phyloP scores from a whole-genome alignment of 2,113 vertebrate species.

The Etheostoma cragini region DNA sequence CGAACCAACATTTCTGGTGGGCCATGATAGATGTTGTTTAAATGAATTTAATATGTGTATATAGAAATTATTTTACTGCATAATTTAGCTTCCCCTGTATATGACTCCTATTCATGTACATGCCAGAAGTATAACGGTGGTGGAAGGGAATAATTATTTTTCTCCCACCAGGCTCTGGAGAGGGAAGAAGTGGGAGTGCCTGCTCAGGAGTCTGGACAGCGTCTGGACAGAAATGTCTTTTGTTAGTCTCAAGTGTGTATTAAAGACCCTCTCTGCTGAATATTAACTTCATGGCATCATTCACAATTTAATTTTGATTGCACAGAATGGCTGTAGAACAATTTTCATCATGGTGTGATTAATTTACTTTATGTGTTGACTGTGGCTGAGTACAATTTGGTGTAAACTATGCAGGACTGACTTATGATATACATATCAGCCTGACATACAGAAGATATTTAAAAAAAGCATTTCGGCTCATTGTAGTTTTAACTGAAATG shows the following conservation, averaged over 20 bases:
- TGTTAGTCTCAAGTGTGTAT: constrained; percentile 53
- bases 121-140: background rate
- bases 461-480: background rate
- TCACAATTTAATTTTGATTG: constrained; percentile 54
- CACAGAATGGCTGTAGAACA: constrained; percentile 12
- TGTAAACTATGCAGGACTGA: background rate
- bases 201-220: constrained; percentile 34
- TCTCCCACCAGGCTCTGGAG: background rate
- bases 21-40: background rate
- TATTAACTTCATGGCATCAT: constrained; percentile 40
- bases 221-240: constrained; percentile 45
- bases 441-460: background rate
- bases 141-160: constrained; percentile 7
- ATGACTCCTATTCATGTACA: background rate
- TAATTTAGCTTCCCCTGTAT: background rate
- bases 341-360: constrained; percentile 40
- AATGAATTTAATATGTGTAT: background rate
- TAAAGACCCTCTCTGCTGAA: constrained; percentile 43
- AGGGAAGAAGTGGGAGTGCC: constrained; percentile 25
- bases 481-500: background rate
- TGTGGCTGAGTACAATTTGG: constrained; percentile 9
- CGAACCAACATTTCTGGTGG: background rate
- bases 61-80: background rate
- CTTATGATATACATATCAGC: background rate
- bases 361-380: constrained; percentile 38